phyloP scores from a whole-genome alignment of 2,888 invertebrate genomes.

The Drosophila testacea region DNA sequence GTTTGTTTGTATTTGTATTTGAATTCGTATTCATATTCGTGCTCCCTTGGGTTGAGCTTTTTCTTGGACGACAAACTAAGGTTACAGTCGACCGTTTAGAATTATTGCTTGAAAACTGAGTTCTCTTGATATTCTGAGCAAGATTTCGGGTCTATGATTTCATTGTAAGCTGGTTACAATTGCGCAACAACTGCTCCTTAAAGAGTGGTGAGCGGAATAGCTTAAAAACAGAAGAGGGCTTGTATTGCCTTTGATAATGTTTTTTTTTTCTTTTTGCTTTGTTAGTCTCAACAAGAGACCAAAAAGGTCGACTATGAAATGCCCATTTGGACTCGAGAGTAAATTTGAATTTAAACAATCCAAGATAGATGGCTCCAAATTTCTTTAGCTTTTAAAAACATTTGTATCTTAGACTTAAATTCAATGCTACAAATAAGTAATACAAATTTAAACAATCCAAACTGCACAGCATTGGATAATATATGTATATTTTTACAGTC shows the following conservation, averaged over 20 bases:
- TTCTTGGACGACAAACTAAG: conserved; percentile 64
- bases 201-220: background rate
- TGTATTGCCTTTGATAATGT: conserved; percentile 10
- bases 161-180: conserved; percentile 35
- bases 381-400: too few species aligned
- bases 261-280: conserved; percentile 4
- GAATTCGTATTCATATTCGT: conserved; percentile 26
- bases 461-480: too few species aligned
- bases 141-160: conserved; percentile 52
- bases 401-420: too few species aligned
- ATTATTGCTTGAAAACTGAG: conserved; percentile 33
- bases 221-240: background rate
- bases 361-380: too few species aligned
- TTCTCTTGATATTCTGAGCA: conserved; percentile 49
- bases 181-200: conserved; percentile 28
- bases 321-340: conserved; percentile 6
- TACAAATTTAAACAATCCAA: too few species aligned
- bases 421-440: too few species aligned
- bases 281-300: conserved; percentile 1
- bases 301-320: conserved; percentile 18
- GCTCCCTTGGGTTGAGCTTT: conserved; percentile 55
- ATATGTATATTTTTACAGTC: background rate
- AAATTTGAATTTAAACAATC: background rate
- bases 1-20: conserved; percentile 15
- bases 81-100: conserved; percentile 50